Evolutionary conservation across 2,113 vertebrate species (phyloP), one percentile per base, ranked within the genome.

Genomic region (Rhinolophus sinicus): DNA sequence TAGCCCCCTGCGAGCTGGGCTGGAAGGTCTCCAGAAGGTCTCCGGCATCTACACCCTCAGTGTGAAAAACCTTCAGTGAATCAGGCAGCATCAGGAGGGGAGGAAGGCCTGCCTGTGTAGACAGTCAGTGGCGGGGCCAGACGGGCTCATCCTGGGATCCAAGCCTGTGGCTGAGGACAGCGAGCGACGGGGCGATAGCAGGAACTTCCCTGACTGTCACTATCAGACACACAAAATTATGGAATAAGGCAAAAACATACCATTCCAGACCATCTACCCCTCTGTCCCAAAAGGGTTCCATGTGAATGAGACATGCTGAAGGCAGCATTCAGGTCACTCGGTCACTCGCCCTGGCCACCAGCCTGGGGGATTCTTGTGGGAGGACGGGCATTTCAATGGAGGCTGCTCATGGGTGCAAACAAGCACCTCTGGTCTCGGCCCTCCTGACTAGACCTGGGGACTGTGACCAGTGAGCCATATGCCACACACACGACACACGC

Each of bases 91-190:
- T 8, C 11, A 58, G 73, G 56, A 58, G 19, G 15, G 47, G 11
- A 44, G 3, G 60, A 44, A 50, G 89, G 52, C 12, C 65, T 33
- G 64, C 33, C 64, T 52, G 38, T 30, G 30, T 24, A 69, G 28
- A 87, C 15, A 16, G 47, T 38, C 69, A 8, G 65, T 0, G 19
- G 78, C 56, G 44, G n/a, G 56, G 19, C 44, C 30, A 13, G 11
- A 1, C 0, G 1, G 72, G n/a, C 47, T 52, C 19, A 9, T 9
- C 56, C n/a, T 9, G 10, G 47, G 21, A 4, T 24, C 30, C 52
- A 60, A 6, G 33, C 30, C 93, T 28, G 33, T 5, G 70, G 38
- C 52, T 24, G 5, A 22, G 70, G 15, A 80, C 21, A 54, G 52
- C 62, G 58, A 19, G 40, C 56, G 60, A 47, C 0, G 3, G n/a